Percentiles rank a stretch among this genome's conserved stretches.
phyloP scores from a whole-genome alignment of 2,888 invertebrate species.

The Alloscopus bannaensis region DNA sequence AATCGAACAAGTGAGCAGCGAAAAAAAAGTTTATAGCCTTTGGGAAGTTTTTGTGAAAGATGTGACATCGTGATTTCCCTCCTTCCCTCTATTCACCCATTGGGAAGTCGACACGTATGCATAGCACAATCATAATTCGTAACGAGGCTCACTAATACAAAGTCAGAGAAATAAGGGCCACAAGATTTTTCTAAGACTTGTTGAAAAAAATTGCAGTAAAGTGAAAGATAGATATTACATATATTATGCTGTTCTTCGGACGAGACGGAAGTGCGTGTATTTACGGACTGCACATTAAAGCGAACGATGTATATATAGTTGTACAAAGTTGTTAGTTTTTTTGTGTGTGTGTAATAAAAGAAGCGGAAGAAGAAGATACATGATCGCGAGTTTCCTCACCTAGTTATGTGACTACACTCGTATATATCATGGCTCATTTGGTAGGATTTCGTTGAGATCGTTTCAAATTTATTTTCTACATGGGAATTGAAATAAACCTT shows the following conservation, averaged over 20 bases:
- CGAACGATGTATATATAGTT: background rate
- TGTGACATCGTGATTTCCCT: constrained; percentile 54
- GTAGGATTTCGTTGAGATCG: constrained; percentile 39
- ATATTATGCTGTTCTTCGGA: too few species aligned
- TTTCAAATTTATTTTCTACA: constrained; percentile 25
- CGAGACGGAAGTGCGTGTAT: constrained; percentile 18
- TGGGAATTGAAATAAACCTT: constrained; percentile 8
- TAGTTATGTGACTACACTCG: constrained; percentile 13
- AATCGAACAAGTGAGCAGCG: constrained; percentile 64
- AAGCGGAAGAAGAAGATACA: constrained; percentile 17
- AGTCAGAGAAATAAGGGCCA: background rate
- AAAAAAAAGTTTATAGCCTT: constrained; percentile 63
- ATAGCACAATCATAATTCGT: too few species aligned
- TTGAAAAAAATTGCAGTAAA: constrained; percentile 15
- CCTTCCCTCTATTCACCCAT: too few species aligned
- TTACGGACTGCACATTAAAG: background rate
- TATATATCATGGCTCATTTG: constrained; percentile 47
- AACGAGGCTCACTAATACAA: background rate
- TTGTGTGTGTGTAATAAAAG: background rate
- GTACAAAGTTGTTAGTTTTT: background rate
- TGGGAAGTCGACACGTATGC: background rate
- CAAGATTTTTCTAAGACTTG: background rate
- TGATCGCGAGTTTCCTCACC: constrained; percentile 30
- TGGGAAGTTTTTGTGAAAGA: constrained; percentile 56
- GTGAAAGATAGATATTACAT: constrained; percentile 12